These are phyloP conservation scores for Anabas testudineus DNA, from an alignment of 2,797 vertebrate species.

Conservation along the genomic window DNA sequence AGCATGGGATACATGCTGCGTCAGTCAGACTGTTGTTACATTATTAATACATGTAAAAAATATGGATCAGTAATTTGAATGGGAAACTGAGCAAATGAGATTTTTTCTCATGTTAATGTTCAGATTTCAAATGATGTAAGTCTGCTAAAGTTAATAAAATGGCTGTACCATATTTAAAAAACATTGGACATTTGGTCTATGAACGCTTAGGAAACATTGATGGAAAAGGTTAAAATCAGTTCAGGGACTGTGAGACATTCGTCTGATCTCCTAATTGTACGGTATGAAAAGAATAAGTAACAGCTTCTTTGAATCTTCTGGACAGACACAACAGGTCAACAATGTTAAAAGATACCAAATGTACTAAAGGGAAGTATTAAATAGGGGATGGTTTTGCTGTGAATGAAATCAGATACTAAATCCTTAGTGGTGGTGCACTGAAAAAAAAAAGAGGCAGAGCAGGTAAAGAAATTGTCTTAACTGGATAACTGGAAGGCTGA, in stretches of 20 bases:
- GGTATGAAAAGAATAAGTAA: slow-evolving; percentile 26
- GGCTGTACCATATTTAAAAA: background rate
- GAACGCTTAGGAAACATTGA: too few species aligned
- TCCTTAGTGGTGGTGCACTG: slow-evolving; percentile 22
- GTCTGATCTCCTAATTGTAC: slow-evolving; percentile 11
- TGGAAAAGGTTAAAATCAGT: slow-evolving; percentile 2
- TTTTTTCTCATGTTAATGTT: background rate
- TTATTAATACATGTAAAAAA: too few species aligned
- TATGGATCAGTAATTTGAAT: slow-evolving; percentile 14
- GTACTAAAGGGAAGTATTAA: slow-evolving; percentile 34
- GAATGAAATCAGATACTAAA: slow-evolving; percentile 54
- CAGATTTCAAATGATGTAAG: background rate
- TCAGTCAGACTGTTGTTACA: too few species aligned
- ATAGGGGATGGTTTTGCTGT: slow-evolving; percentile 36
- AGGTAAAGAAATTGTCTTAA: slow-evolving; percentile 8
- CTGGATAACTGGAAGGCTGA: background rate
- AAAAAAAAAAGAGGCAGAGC: slow-evolving; percentile 39
- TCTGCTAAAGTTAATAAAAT: background rate
- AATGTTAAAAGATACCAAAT: slow-evolving; percentile 38
- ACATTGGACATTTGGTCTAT: too few species aligned
- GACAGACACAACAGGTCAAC: slow-evolving; percentile 22
- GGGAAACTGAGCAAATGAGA: background rate
- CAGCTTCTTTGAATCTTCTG: slow-evolving; percentile 25
- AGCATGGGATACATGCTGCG: too few species aligned
- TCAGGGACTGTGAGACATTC: background rate